Base-by-base conservation (phyloP, 2,797 vertebrate species). In the Gymnoscopelus braueri region DNA sequence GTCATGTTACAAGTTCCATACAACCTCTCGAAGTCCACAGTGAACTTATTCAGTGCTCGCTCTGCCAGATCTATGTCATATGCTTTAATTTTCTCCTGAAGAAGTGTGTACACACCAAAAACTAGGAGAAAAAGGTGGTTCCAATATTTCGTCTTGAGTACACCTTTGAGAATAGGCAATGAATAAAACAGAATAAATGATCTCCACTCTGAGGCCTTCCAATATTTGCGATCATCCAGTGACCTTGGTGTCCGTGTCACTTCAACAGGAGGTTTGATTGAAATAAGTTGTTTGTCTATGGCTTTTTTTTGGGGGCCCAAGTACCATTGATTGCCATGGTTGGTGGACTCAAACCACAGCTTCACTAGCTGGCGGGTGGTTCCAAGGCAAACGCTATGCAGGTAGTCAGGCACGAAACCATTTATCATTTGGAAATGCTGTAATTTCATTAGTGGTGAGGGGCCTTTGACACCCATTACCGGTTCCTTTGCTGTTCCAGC, bases 161-260 rank as follows among this genome's bases (percentile, higher is more conserved):
- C 48, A 49, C 64, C 79, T 55, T 63, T 62, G 5, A 75, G 52
- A 52, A 69, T 19, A 5, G 72, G 61, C 15, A 72, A 60, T 9
- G 61, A 58, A 71, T 63, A 71, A 47, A 77, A 71, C 48, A 71
- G 53, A 15, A 78, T 48, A 68, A 78, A 78, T 13, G 62, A 68
- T 48, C 55, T 35, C 72, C 60, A 78, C 51, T 81, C 69, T 8
- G 69, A 72, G 35, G 75, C 68, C 50, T 78, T 82, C 79, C 79
- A 82, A 15, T 15, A 78, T 64, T 67, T 78, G 6, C 63, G 4
- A 3, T 71, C 64, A 5, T 47, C 7, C 26, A 71, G 0, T 54
- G 69, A 82, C 19, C 65, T n/a, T 23, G 63, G 72, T 56, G 52
- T 56, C 50, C 72, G 52, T 11, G 65, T 67, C 9, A 78, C 13